Conservation (phyloP, 1,140 invertebrate genomes). For the Aphelenchoides fujianensis region DNA sequence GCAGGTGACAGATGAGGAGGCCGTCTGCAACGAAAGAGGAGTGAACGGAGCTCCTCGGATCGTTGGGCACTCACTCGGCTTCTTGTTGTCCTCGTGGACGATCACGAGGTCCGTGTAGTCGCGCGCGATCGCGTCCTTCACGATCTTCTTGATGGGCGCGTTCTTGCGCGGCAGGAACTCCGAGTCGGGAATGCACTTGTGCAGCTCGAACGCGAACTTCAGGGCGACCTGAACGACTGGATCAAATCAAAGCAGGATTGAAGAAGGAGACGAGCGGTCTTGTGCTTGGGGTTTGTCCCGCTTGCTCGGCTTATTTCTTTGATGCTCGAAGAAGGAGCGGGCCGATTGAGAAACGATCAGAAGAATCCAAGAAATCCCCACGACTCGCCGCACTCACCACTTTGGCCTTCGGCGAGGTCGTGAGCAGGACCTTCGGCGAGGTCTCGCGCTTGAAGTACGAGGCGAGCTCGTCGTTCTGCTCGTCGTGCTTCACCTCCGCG, state of each 20-base stretch:
- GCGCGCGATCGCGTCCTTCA: conserved; percentile 44
- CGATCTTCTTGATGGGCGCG: conserved; percentile 79
- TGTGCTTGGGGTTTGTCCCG: too few relatives aligned
- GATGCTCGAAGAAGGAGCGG: conserved; percentile 1
- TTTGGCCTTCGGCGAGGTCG: conserved; percentile 84
- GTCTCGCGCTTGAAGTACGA: conserved; percentile 79
- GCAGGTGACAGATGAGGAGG: conserved; percentile 84
- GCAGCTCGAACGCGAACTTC: conserved; percentile 85
- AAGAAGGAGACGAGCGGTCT: conserved; percentile 7
- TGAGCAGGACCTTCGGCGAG: conserved; percentile 89
- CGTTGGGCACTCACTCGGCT: conserved; percentile 71
- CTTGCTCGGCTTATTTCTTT: neutral
- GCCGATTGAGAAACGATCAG: conserved; percentile 25
- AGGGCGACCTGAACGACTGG: conserved; percentile 72
- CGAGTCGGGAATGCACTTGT: conserved; percentile 85
- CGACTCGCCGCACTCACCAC: conserved; percentile 65
- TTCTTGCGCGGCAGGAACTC: conserved; percentile 74
- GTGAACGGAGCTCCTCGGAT: neutral
- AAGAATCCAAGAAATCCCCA: conserved; percentile 27
- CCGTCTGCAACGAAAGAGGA: conserved; percentile 70
- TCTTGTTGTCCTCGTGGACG: conserved; percentile 84
- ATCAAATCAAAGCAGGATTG: conserved; percentile 5
- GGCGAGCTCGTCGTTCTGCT: conserved; percentile 81
- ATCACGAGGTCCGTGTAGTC: conserved; percentile 79
- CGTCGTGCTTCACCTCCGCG: conserved; percentile 69